Conservation (phyloP, 1,140 invertebrate species). For the Neoseiulus cucumeris region DNA sequence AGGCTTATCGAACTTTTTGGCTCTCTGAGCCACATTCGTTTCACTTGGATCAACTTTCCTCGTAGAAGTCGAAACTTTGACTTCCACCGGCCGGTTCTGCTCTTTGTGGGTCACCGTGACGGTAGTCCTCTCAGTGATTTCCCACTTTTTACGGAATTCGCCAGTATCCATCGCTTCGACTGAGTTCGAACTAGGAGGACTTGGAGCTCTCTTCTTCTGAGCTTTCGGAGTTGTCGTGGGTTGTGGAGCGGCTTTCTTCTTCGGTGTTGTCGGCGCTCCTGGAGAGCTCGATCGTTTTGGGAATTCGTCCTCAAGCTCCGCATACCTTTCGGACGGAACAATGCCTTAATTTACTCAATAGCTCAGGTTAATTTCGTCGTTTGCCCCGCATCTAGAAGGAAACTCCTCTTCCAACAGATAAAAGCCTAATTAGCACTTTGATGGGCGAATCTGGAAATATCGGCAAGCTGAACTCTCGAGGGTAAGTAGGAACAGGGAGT, state of each 20-base stretch:
- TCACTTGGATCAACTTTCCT: neutral
- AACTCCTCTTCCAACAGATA: no score
- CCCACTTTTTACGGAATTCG: neutral
- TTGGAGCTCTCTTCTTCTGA: neutral
- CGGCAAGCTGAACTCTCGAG: no score
- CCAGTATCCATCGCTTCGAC: neutral
- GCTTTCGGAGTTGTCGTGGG: neutral
- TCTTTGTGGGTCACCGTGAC: neutral
- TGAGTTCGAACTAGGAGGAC: neutral
- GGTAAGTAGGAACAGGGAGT: no score
- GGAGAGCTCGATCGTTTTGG: neutral
- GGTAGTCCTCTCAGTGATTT: neutral
- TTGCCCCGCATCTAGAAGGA: no score
- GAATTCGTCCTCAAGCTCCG: neutral
- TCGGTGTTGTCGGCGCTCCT: neutral
- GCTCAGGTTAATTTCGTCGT: no score
- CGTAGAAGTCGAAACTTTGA: neutral
- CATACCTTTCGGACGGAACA: neutral
- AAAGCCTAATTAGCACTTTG: no score
- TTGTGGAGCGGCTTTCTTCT: neutral
- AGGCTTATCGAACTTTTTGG: neutral
- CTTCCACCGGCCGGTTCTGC: neutral
- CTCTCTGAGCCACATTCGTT: neutral
- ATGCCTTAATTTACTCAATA: neutral
- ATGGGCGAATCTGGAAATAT: no score